These are phyloP conservation scores for Beaufortia kweichowensis DNA, from an alignment of 2,113 vertebrate species.

Conservation along the genomic window DNA sequence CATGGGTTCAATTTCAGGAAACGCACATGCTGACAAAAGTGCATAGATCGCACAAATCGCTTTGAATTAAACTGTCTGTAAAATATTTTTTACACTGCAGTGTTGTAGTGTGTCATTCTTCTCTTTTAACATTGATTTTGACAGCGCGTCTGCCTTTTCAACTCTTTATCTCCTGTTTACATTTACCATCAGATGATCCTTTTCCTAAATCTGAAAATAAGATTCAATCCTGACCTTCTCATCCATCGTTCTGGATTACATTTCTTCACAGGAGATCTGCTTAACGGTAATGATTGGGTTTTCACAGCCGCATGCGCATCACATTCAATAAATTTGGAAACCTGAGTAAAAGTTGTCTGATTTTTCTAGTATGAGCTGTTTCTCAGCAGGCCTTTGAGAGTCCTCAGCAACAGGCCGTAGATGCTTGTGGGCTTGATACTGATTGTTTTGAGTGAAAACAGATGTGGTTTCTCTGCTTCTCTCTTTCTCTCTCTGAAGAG, in stretches of 20 bases:
- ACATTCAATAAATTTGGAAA: constrained; percentile 66
- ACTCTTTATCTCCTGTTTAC: neutral
- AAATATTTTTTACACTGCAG: too few species aligned
- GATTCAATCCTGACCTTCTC: neutral
- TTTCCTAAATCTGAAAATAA: neutral
- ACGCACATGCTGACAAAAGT: too few species aligned
- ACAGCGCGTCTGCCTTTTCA: too few species aligned
- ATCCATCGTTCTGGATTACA: constrained; percentile 15
- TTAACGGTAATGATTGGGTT: constrained; percentile 70
- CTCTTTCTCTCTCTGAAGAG: constrained; percentile 39
- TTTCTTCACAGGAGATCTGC: constrained; percentile 43
- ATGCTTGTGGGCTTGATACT: constrained; percentile 69
- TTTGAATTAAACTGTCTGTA: too few species aligned
- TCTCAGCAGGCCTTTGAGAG: constrained; percentile 70
- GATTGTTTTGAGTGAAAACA: constrained; percentile 80
- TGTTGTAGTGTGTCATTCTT: too few species aligned
- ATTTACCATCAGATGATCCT: neutral
- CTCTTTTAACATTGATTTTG: too few species aligned
- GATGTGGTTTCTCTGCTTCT: constrained; percentile 71
- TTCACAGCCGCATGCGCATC: constrained; percentile 69
- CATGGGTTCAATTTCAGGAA: too few species aligned
- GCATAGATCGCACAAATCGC: too few species aligned
- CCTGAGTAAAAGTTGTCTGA: constrained; percentile 67
- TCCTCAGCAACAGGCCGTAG: constrained; percentile 71
- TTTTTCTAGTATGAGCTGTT: constrained; percentile 64